Base-by-base conservation (phyloP, 92 coral and sea anemone genomes). In the Zoanthus solanderi region DNA sequence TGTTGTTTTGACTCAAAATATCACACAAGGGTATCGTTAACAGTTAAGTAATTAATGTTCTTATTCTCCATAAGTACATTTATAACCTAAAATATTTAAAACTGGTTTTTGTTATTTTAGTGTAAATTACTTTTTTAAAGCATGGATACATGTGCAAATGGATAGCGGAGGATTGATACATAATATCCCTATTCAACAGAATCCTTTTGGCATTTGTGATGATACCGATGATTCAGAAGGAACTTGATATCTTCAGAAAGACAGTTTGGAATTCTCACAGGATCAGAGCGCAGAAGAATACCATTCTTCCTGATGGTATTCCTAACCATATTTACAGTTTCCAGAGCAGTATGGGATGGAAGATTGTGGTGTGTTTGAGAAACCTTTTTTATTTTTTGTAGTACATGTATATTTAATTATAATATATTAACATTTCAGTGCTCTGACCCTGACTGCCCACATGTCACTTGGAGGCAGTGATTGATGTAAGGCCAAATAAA, bases 301-400 rank as follows among this genome's bases (percentile, higher is more conserved):
- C 75, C 75, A 69, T 69, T 69, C 75, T 69, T 69, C 75, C 75
- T 69, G 75, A 69, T 69, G 75, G 75, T 28, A 31, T 69, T 69
- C 75, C 75, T 31, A 69, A 69, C 75, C 75, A 69, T 69, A 69
- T 69, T 69, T 69, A 69, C 75, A 69, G 75, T 69, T 69, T 69
- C 75, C 75, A 69, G 75, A 69, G 75, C 75, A 69, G 75, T 69
- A 69, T 69, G 75, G 75, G 75, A 69, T 69, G 75, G 75, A 69
- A 69, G 75, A 69, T 69, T 69, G 75, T 69, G 75, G 75, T 69
- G 78, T 73, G 57, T 73, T 73, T 73, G 78, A 73, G 11, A 73
- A 73, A 73, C 78, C n/a, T 73, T 73, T 73, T 73, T 73, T 73
- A 73, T 73, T 73, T 73, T 73, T 73, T 73, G 78, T 73, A 73